phyloP scores from a whole-genome alignment of 2,797 vertebrate species.

The Aphelocoma californica region DNA sequence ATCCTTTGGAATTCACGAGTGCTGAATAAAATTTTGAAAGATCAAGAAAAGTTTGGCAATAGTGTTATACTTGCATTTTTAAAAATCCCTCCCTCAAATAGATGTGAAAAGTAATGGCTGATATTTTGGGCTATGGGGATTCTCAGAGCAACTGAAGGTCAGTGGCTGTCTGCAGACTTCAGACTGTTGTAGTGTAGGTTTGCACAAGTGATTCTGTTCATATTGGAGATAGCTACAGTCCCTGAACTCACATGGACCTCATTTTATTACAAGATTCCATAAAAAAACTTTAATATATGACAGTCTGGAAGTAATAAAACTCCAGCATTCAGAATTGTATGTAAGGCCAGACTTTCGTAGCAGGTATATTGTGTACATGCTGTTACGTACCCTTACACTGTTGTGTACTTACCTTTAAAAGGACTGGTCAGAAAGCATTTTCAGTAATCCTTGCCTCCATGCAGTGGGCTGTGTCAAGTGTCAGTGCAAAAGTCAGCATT shows the following conservation, averaged over 20 bases:
- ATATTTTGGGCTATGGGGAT: not conserved
- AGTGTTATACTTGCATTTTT: not conserved
- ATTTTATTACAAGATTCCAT: not conserved
- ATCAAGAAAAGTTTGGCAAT: not conserved
- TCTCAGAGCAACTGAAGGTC: not conserved
- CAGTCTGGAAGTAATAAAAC: not conserved
- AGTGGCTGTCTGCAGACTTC: not conserved
- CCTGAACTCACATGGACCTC: not conserved
- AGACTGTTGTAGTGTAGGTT: not conserved
- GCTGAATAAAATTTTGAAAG: not conserved
- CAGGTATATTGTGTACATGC: not conserved
- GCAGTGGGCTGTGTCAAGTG: rapidly evolving
- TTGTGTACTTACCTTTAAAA: not conserved
- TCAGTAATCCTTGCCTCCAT: not conserved
- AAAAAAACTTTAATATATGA: not conserved
- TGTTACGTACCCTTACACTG: not conserved
- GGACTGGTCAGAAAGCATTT: not conserved
- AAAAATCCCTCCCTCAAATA: rapidly evolving
- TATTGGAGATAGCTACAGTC: not conserved
- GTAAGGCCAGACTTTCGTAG: not conserved
- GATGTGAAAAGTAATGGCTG: not conserved
- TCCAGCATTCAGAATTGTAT: not conserved
- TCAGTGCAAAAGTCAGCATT: not conserved
- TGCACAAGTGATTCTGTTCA: not conserved
- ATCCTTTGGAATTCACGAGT: not conserved